These are phyloP conservation scores for Nomada flava DNA, from an alignment of 2,888 invertebrate species.

Conservation along the genomic window DNA sequence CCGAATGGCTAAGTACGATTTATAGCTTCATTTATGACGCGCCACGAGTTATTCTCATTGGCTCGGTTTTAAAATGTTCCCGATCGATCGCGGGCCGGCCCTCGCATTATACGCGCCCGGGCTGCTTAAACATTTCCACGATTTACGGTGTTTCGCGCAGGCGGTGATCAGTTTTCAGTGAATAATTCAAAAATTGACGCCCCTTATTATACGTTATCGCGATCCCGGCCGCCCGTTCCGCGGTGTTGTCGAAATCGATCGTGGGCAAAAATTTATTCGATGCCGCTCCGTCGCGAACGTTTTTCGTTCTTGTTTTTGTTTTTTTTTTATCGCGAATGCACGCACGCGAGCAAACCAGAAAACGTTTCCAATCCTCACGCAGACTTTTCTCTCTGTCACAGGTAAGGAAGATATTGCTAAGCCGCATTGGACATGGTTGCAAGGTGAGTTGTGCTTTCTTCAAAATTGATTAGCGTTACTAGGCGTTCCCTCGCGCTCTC, in stretches of 20 bases:
- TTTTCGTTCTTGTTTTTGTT: not conserved
- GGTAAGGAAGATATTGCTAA: conserved; percentile 84
- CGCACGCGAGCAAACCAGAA: not conserved
- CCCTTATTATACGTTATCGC: conserved; percentile 48
- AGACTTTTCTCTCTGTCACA: conserved; percentile 76
- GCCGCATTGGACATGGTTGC: conserved; percentile 83
- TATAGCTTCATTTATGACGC: conserved; percentile 60
- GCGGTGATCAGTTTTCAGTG: conserved; percentile 45
- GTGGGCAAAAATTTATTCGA: conserved; percentile 40
- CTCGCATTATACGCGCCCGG: conserved; percentile 37
- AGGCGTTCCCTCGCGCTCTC: conserved; percentile 2
- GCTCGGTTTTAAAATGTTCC: conserved; percentile 57
- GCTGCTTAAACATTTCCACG: conserved; percentile 52
- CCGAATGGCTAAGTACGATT: conserved; percentile 49
- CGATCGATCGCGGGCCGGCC: conserved; percentile 42
- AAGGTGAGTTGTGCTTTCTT: conserved; percentile 81
- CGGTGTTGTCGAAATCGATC: conserved; percentile 27
- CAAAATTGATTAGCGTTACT: conserved; percentile 47
- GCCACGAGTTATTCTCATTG: conserved; percentile 52
- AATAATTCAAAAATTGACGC: conserved; percentile 50
- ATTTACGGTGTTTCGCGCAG: conserved; percentile 47
- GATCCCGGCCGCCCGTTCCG: not conserved
- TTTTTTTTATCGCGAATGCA: not conserved
- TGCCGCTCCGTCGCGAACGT: not conserved
- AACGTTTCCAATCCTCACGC: conserved; percentile 34